Percentiles rank a stretch among this genome's conserved stretches.
Conservation (phyloP, 2,888 invertebrate species). For the Phaedon cochleariae region DNA sequence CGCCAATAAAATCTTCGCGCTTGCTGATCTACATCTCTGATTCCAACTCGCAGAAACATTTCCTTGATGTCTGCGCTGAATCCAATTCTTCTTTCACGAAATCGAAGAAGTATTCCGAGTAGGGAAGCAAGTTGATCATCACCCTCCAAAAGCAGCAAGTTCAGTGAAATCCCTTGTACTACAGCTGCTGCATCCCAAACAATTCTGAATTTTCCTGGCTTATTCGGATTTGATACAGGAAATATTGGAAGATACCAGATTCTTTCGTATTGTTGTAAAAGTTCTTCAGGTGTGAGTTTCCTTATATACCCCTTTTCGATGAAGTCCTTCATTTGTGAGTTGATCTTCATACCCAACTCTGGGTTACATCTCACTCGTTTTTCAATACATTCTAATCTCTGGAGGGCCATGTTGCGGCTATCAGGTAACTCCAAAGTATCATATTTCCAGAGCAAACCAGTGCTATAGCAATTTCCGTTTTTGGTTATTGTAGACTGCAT, state of each 20-base stretch:
- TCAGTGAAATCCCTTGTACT: constrained; percentile 43
- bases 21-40: constrained; percentile 37
- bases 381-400: constrained; percentile 27
- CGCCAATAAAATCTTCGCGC: constrained; percentile 51
- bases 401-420: constrained; percentile 27
- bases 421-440: constrained; percentile 38
- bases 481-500: background rate
- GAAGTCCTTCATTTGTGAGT: constrained; percentile 32
- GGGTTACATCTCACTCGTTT: constrained; percentile 30
- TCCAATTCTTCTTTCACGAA: constrained; percentile 51
- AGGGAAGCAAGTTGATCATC: constrained; percentile 40
- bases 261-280: constrained; percentile 21
- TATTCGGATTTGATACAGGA: constrained; percentile 44
- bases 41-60: constrained; percentile 33
- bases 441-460: constrained; percentile 42
- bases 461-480: constrained; percentile 13
- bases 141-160: constrained; percentile 50
- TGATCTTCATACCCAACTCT: constrained; percentile 26
- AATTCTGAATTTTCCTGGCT: no score
- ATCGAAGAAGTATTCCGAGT: constrained; percentile 53
- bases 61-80: constrained; percentile 48
- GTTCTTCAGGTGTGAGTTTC: constrained; percentile 26
- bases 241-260: constrained; percentile 50
- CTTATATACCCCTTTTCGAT: constrained; percentile 38
- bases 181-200: constrained; percentile 53